Base-by-base conservation (phyloP, 2,888 invertebrate species). In the Chrysolina oricalcia region DNA sequence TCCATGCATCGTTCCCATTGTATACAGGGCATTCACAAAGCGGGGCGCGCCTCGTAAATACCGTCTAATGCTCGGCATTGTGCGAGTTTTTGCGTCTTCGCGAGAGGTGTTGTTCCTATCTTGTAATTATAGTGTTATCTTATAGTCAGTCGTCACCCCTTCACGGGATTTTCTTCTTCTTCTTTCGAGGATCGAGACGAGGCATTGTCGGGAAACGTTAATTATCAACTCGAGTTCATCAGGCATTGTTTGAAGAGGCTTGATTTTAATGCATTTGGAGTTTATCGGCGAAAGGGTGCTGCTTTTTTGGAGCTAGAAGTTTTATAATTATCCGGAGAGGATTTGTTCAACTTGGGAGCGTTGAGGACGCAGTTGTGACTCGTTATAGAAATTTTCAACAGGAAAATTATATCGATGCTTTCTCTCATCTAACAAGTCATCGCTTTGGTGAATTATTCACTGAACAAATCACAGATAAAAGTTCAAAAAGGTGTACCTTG, bases 31-130 rank as follows among this genome's bases (percentile, higher is more conserved):
- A 83, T 84, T 53, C 19, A 84, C 82, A 83, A 81, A 76, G 77
- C 83, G 83, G 82, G 81, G 82, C 82, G 81, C 81, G 82, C 65
- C 50, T 87, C 86, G 86, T 88, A 87, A 87, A 87, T 87, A 86
- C 85, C 81, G 83, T 80, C 84, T 87, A 87, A 87, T 86, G 86
- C 85, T 81, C 80, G 78, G 81, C 83, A 84, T 86, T 85, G 84
- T 85, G 81, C 78, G 78, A 82, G 83, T 86, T 87, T 87, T 88
- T 88, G 87, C 84, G 81, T 82, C 83, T 81, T n/a, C 79, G 78
- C 78, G 78, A 86, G 86, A 83, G 83, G 82, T 83, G 72, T 71
- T 74, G 83, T 80, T 81, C 83, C 85, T 87, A 86, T 87, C 86
- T 84, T 80, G 80, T 86, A 85, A 86, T 85, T 85, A 83, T 83